Evolutionary conservation across 2,888 invertebrate genomes (phyloP).

Genomic region (Zaprionus lineosus): DNA sequence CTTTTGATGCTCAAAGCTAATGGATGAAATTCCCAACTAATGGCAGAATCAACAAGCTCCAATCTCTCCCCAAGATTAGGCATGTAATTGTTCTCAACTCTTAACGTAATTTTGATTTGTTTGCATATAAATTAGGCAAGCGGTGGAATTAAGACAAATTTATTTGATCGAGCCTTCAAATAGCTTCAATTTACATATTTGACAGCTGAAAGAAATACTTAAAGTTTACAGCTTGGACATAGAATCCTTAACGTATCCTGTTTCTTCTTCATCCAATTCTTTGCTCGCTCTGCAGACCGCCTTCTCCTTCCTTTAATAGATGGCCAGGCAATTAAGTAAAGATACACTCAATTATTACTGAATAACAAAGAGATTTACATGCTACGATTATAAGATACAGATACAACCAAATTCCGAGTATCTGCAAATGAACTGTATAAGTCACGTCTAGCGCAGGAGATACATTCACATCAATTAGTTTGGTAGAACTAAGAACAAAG

Average conservation of each 20-base stretch:
- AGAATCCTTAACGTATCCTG: too few relatives aligned
- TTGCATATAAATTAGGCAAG: background rate
- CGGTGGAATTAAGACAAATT: background rate
- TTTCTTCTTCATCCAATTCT: too few relatives aligned
- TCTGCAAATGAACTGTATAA: conserved; percentile 18
- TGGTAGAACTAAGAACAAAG: conserved; percentile 21
- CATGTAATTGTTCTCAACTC: background rate
- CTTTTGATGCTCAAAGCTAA: background rate
- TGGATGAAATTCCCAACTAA: background rate
- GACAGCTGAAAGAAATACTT: too few relatives aligned
- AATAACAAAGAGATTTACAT: background rate
- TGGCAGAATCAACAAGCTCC: background rate
- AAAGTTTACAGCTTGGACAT: too few relatives aligned
- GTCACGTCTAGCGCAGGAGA: background rate
- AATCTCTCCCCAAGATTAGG: too few relatives aligned
- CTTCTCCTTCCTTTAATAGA: too few relatives aligned
- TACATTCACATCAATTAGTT: conserved; percentile 33
- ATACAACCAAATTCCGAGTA: conserved; percentile 2
- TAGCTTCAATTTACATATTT: too few relatives aligned
- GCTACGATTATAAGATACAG: background rate
- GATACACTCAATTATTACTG: background rate
- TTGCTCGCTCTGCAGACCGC: too few relatives aligned
- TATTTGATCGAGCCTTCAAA: too few relatives aligned
- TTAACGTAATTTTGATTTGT: background rate
- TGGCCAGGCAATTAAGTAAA: conserved; percentile 2